Evolutionary conservation across 2,888 invertebrate genomes (phyloP), one percentile per base, ranked within the genome.

Genomic region (Hydraecia micacea): DNA sequence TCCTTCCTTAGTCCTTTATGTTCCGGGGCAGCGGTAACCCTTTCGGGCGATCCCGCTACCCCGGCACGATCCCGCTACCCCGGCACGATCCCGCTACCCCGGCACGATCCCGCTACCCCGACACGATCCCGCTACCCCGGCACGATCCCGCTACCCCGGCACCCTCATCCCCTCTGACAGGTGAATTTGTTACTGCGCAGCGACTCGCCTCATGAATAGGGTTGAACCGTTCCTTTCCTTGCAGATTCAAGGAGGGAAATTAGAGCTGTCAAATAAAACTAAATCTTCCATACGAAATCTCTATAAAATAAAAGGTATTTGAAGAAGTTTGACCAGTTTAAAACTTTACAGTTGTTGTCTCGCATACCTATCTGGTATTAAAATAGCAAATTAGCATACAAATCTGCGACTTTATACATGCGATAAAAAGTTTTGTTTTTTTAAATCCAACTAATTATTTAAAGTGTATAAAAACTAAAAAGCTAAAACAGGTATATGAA

Each of bases 331-430:
- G 46, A 63, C 36, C 42, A 42, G 7, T 75, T 18, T 8, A 11
- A 8, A 62, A 7, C 11, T 60, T 58, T 42, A 79, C n/a, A 25
- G 42, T 46, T 55, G 15, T 72, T n/a, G 13, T 15, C 15, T 46
- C 18, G 18, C 36, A 65, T 78, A 46, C 36, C 46, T 28, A 49
- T 39, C 36, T 68, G 36, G 15, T 28, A 69, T 60, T 39, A 69
- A 55, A 79, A 72, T 55, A 25, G 36, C n/a, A 55, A 80, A 79
- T 36, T 65, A 58, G 36, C 36, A 25, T 58, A 15, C 18, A 0
- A 46, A 65, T 49, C 46, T 21, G 0, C 13, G 28, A 1, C 0
- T n/a, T 55, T 66, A 46, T 49, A n/a, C 0, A 8, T 18, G n/a
- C 4, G 25, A 42, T 7, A 9, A 49, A 25, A 49, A 15, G 15